Evolutionary conservation across 2,888 invertebrate species (phyloP), one percentile per base, ranked within the genome.

Genomic region (Platypus cylindrus): DNA sequence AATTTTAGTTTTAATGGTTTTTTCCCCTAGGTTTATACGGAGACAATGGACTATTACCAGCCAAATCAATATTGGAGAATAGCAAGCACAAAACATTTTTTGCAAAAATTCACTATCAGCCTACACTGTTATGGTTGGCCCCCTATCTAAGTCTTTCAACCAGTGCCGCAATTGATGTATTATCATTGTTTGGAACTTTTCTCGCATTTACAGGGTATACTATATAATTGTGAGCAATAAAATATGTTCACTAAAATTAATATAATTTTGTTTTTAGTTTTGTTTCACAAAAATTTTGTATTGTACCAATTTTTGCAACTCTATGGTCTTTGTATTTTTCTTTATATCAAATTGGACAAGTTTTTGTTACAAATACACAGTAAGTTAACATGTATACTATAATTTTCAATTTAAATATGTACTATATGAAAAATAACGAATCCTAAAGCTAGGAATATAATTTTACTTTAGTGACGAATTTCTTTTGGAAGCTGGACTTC

Each of bases 11-110:
- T 25, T n/a, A n/a, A n/a, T n/a, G n/a, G n/a, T n/a, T n/a, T n/a
- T n/a, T n/a, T n/a, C n/a, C n/a, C n/a, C n/a, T 52, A 81, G 82
- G 82, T 39, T 59, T 83, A 14, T 82, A 78, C 59, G 81, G 82
- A 3, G 75, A 77, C 51, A 75, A 78, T 68, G 83, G 83, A 31
- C 64, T 83, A 34, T 53, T 79, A 38, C 82, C 82, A 32, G 78
- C 75, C 16, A 58, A 56, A 38, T 52, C 61, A 3, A 50, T 62
- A 8, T 47, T 65, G 44, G 63, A 63, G 45, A 61, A 61, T 37
- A 60, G 56, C 45, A 61, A 58, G 45, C 63, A 65, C 33, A 60
- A 64, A 45, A 57, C 67, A n/a, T 54, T 71, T 30, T 56, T 63
- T 17, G 66, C 68, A 12, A 70, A 71, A 53, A 63, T 75, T 3